These are phyloP conservation scores for Nasua narica DNA, from an alignment of 2,797 vertebrate genomes.

Conservation along the genomic window DNA sequence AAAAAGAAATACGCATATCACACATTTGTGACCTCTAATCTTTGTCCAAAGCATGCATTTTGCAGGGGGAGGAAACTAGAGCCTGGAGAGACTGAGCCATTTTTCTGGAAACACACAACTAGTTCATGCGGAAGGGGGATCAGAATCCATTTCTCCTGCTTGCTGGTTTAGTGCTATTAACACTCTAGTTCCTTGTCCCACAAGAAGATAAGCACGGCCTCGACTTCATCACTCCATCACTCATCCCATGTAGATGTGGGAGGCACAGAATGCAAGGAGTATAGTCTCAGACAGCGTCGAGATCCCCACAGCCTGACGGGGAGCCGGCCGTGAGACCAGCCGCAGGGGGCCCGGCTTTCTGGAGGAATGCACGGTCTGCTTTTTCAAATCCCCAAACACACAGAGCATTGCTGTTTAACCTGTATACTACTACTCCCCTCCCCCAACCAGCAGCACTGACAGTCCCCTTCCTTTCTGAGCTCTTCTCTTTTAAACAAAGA, in stretches of 20 bases:
- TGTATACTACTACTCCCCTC: rapidly evolving
- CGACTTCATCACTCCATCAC: not conserved
- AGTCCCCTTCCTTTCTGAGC: not conserved
- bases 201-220: too few relatives aligned
- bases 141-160: not conserved
- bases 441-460: too few relatives aligned
- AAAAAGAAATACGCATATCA: not conserved
- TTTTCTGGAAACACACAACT: not conserved
- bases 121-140: not conserved
- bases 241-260: not conserved
- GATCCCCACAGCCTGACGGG: not conserved
- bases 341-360: not conserved
- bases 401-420: not conserved
- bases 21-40: not conserved
- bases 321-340: not conserved
- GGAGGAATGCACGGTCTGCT: not conserved
- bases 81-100: not conserved
- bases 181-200: not conserved
- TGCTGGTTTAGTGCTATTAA: not conserved
- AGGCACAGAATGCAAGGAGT: not conserved
- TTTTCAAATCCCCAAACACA: not conserved
- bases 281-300: rapidly evolving
- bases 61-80: not conserved
- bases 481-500: not conserved
- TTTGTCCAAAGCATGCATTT: not conserved